Percentiles rank a stretch among this genome's conserved stretches.
Evolutionary conservation across 2,888 invertebrate genomes (phyloP).

Genomic region (Pseudanteris insignis): DNA sequence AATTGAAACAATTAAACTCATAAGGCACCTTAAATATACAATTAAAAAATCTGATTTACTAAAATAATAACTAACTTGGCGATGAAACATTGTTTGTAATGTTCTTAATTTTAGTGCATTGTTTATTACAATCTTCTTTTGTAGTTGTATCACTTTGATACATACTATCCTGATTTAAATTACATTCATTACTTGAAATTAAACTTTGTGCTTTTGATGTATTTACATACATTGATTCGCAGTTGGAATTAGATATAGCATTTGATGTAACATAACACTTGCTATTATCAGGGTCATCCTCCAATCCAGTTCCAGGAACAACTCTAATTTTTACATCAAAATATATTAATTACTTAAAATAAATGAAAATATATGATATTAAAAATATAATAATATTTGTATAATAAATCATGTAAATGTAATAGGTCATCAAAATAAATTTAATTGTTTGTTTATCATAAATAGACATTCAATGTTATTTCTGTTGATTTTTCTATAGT

Average conservation of each 20-base stretch:
- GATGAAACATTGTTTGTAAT: not conserved
- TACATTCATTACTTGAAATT: not conserved
- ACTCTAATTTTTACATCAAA: no score
- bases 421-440: no score
- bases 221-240: constrained; percentile 9
- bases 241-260: constrained; percentile 4
- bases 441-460: no score
- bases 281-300: not conserved
- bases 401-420: no score
- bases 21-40: no score
- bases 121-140: not conserved
- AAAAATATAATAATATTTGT: no score
- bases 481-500: no score
- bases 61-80: not conserved
- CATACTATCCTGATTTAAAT: not conserved
- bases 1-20: no score
- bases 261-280: constrained; percentile 12
- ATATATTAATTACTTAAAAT: no score
- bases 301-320: constrained; percentile 47
- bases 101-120: not conserved
- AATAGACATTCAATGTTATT: no score
- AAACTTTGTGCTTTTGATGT: constrained; percentile 2
- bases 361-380: no score
- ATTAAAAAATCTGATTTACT: no score
- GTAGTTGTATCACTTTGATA: not conserved